phyloP scores from a whole-genome alignment of 2,113 vertebrate genomes.

The Colinus virginianus region DNA sequence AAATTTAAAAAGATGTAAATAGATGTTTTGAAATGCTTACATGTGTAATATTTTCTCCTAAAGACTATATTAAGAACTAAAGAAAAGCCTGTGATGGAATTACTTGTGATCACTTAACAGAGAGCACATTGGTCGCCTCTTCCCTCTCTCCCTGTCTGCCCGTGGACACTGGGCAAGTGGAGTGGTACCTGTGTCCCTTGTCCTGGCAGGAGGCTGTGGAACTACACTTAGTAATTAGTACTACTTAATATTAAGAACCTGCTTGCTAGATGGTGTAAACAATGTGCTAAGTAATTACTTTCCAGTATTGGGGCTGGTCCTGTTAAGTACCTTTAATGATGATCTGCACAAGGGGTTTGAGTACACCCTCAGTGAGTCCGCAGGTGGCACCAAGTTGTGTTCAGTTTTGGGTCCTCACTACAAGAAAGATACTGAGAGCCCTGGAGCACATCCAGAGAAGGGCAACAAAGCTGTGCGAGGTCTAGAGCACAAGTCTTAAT shows the following conservation, averaged over 20 bases:
- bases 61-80: neutral
- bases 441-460: too few species aligned
- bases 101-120: neutral
- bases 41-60: neutral
- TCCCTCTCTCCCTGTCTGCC: neutral
- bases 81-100: rapidly evolving
- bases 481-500: too few species aligned
- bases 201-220: neutral
- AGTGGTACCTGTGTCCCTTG: neutral
- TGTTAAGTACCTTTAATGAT: too few species aligned
- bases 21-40: neutral
- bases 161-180: rapidly evolving
- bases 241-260: neutral
- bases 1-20: neutral
- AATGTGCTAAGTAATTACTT: neutral
- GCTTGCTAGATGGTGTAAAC: neutral
- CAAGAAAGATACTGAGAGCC: too few species aligned
- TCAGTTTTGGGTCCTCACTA: too few species aligned
- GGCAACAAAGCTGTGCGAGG: too few species aligned
- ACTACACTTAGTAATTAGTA: neutral
- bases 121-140: neutral
- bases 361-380: too few species aligned
- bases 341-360: too few species aligned
- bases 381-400: too few species aligned
- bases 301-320: too few species aligned